Conservation (phyloP, 2,888 invertebrate species). For the Pelosia muscerda region DNA sequence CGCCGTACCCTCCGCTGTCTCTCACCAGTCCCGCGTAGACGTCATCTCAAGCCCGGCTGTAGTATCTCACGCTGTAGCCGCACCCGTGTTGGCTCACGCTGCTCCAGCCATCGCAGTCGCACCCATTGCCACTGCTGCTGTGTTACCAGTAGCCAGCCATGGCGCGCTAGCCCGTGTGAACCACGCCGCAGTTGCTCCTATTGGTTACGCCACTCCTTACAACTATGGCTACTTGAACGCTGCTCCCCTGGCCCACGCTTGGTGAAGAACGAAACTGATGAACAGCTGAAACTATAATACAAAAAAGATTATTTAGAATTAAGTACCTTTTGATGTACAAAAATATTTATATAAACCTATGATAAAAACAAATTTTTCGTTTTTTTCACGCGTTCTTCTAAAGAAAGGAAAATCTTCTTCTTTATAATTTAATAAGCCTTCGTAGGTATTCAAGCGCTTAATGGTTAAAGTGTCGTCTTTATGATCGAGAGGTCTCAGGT, state of each 20-base stretch:
- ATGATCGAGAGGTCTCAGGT: too few species aligned
- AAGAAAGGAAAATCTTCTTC: too few species aligned
- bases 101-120: conserved; percentile 57
- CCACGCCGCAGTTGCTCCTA: conserved; percentile 64
- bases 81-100: conserved; percentile 59
- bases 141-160: conserved; percentile 56
- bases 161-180: conserved; percentile 57
- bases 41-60: conserved; percentile 57
- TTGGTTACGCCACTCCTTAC: conserved; percentile 55
- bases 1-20: conserved; percentile 76
- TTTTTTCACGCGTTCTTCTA: neutral
- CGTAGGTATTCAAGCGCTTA: too few species aligned
- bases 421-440: too few species aligned
- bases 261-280: conserved; percentile 77
- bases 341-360: neutral
- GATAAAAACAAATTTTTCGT: neutral
- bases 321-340: too few species aligned
- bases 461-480: too few species aligned
- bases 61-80: conserved; percentile 70
- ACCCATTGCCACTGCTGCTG: conserved; percentile 61
- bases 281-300: conserved; percentile 60
- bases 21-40: conserved; percentile 76
- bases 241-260: conserved; percentile 67
- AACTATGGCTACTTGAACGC: conserved; percentile 56
- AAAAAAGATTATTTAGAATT: too few species aligned